Conservation (phyloP, 2,888 invertebrate species). For the Synanthedon tipuliformis region DNA sequence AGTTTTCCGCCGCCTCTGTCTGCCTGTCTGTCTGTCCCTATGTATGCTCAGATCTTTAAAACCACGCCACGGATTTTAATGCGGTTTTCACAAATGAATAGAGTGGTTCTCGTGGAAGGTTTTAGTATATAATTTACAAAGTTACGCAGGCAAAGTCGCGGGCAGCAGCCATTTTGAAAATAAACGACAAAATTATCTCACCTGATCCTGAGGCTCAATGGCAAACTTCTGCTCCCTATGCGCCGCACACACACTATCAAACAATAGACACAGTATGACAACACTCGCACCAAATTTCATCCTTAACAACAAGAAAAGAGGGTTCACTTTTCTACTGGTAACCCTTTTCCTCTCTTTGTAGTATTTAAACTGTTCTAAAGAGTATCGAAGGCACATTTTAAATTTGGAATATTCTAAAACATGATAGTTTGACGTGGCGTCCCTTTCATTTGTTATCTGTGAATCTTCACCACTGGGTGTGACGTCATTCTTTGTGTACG, state of each 20-base stretch:
- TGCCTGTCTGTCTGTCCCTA: no score
- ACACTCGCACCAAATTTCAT: slow-evolving; percentile 15
- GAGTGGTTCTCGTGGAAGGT: no score
- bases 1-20: no score
- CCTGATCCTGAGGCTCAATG: slow-evolving; percentile 62
- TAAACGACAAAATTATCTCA: slow-evolving; percentile 15
- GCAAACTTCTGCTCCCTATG: slow-evolving; percentile 55
- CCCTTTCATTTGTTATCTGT: slow-evolving; percentile 5
- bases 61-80: no score
- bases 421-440: background rate
- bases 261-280: slow-evolving; percentile 23
- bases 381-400: background rate
- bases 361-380: slow-evolving; percentile 4
- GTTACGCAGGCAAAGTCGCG: no score
- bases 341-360: slow-evolving; percentile 15
- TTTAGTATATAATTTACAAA: no score
- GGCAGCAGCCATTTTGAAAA: no score
- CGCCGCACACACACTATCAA: slow-evolving; percentile 36
- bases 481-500: no score
- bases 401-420: background rate
- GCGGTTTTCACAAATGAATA: no score
- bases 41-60: no score
- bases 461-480: background rate
- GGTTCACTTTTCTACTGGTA: slow-evolving; percentile 48
- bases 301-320: slow-evolving; percentile 54